A percentile compares a stretch with the other conserved stretches of the same genome.
These are phyloP conservation scores for Oryzias curvinotus DNA, from an alignment of 2,113 vertebrate species.

Conservation along the genomic window DNA sequence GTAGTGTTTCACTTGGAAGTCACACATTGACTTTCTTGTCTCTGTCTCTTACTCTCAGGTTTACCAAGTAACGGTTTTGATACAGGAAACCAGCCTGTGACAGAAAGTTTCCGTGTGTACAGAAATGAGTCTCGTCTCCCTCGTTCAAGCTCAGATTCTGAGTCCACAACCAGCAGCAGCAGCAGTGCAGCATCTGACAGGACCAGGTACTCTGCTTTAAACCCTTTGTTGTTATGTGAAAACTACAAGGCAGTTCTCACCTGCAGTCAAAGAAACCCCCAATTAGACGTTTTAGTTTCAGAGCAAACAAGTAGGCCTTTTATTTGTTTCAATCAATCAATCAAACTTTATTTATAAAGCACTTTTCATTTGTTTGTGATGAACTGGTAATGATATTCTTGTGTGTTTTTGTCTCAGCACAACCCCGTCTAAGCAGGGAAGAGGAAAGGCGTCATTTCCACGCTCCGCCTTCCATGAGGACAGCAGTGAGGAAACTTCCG, in stretches of 20 bases:
- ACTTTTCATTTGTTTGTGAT: background rate
- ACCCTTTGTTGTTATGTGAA: background rate
- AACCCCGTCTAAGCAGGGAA: conserved; percentile 94
- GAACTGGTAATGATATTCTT: too few relatives aligned
- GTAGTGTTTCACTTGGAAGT: background rate
- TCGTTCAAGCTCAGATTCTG: conserved; percentile 95
- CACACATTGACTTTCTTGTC: background rate
- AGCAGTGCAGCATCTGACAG: conserved; percentile 97
- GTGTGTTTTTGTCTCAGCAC: conserved; percentile 77
- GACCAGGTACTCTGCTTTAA: conserved; percentile 85
- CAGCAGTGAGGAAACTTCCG: conserved; percentile 97
- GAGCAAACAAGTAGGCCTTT: background rate
- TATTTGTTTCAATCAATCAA: too few relatives aligned
- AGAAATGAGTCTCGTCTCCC: conserved; percentile 93
- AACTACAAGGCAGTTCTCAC: background rate
- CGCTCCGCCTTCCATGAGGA: conserved; percentile 93
- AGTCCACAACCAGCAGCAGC: conserved; percentile 96
- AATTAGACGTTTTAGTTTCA: background rate
- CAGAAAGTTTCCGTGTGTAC: conserved; percentile 97
- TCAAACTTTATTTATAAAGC: too few relatives aligned
- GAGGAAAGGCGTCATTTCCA: conserved; percentile 93
- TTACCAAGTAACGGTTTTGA: conserved; percentile 95
- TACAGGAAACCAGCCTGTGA: conserved; percentile 90
- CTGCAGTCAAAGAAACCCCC: background rate
- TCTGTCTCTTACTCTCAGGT: conserved; percentile 66